Evolutionary conservation across 1,140 invertebrate genomes (phyloP).

Genomic region (Subanguina moxae): DNA sequence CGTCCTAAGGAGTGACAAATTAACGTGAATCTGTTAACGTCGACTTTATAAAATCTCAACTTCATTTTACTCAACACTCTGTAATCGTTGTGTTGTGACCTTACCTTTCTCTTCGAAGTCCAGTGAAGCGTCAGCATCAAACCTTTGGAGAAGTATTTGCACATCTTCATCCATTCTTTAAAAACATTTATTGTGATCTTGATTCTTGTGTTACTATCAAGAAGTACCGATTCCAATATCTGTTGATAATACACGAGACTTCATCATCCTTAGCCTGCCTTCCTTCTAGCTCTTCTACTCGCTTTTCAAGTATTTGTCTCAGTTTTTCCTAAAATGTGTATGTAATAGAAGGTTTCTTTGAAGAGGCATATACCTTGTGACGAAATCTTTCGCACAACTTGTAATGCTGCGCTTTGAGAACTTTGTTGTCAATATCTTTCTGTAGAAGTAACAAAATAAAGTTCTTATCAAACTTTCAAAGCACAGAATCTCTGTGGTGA

Average conservation of each 20-base stretch:
- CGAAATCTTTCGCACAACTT: conserved; percentile 42
- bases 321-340: conserved; percentile 19
- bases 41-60: too few species aligned
- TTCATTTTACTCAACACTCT: too few species aligned
- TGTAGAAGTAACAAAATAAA: conserved; percentile 10
- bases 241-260: conserved; percentile 63
- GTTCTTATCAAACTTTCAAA: not conserved
- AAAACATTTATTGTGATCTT: not conserved
- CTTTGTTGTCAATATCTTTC: conserved; percentile 37
- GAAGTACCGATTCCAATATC: conserved; percentile 63
- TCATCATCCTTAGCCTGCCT: conserved; percentile 63
- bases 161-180: conserved; percentile 32
- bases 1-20: too few species aligned
- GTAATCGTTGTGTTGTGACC: too few species aligned
- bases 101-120: conserved; percentile 34
- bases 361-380: conserved; percentile 5
- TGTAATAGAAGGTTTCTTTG: too few species aligned
- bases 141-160: conserved; percentile 36
- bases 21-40: too few species aligned
- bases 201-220: not conserved
- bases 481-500: too few species aligned
- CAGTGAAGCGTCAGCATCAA: conserved; percentile 22
- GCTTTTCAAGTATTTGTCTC: conserved; percentile 53
- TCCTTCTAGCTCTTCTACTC: conserved; percentile 63
- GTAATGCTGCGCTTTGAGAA: conserved; percentile 37